A percentile compares a stretch with the other conserved stretches of the same genome.
These are phyloP conservation scores for Frankliniella fusca DNA, from an alignment of 2,888 invertebrate species.

Conservation along the genomic window DNA sequence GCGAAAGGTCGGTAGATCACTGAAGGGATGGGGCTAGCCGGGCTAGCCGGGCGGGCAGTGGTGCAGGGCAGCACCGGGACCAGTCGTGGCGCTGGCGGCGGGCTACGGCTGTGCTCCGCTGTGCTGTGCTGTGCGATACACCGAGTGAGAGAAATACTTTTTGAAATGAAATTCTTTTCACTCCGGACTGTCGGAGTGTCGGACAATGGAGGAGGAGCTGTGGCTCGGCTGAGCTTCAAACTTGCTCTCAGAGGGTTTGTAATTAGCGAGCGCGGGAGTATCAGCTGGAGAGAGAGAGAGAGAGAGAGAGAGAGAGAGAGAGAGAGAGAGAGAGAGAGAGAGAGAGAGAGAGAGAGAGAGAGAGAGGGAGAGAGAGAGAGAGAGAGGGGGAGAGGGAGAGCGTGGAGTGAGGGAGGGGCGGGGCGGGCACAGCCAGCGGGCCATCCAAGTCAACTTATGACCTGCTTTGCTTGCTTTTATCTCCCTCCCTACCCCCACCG, in stretches of 20 bases:
- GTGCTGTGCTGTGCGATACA: background rate
- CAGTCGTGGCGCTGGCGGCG: too few species aligned
- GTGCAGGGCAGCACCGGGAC: too few species aligned
- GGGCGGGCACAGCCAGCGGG: background rate
- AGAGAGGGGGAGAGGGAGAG: conserved; percentile 31
- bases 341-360: conserved; percentile 31
- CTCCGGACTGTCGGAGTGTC: background rate
- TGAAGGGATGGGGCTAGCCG: too few species aligned
- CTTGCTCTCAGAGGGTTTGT: background rate
- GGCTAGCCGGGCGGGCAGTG: too few species aligned
- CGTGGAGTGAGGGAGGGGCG: background rate
- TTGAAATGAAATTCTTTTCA: background rate
- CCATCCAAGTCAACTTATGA: conserved; percentile 11
- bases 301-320: conserved; percentile 32
- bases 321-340: background rate
- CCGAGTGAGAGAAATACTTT: conserved; percentile 1
- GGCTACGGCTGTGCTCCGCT: too few species aligned
- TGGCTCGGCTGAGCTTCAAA: background rate
- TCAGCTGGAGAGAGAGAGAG: background rate
- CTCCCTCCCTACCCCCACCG: background rate
- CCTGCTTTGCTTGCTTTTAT: background rate
- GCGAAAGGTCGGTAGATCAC: too few species aligned
- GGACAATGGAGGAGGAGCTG: background rate
- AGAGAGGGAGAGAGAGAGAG: background rate
- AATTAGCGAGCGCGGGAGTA: background rate